A percentile compares a stretch with the other conserved stretches of the same genome.
Conservation (phyloP, 2,888 invertebrate species). For the Adineta ricciae region DNA sequence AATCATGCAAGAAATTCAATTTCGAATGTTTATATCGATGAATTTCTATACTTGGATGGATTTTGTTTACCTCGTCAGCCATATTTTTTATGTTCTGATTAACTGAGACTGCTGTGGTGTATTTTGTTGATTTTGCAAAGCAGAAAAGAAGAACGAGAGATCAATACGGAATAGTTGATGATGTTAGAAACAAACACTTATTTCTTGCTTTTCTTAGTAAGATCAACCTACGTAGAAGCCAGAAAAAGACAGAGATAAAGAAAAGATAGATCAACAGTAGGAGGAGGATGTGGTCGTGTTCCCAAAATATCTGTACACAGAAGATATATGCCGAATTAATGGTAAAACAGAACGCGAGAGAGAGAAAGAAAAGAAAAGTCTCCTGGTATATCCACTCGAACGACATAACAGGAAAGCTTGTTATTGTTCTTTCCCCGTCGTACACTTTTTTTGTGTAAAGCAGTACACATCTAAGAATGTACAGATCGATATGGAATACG, state of each 20-base stretch:
- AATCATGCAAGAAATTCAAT: not conserved
- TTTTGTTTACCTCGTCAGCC: constrained; percentile 8
- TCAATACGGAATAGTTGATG: not conserved
- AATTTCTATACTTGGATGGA: too few species aligned
- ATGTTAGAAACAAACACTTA: not conserved
- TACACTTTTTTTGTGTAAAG: not conserved
- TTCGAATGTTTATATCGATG: not conserved
- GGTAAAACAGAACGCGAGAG: not conserved
- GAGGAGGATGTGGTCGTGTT: not conserved
- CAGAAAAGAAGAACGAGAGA: not conserved
- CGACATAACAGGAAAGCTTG: not conserved
- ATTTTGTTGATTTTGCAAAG: not conserved
- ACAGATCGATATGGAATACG: not conserved
- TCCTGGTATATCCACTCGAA: not conserved
- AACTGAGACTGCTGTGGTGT: not conserved
- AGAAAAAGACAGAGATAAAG: not conserved
- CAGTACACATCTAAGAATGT: not conserved
- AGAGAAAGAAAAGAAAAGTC: not conserved
- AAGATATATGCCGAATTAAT: not conserved
- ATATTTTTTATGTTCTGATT: not conserved
- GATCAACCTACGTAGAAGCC: not conserved
- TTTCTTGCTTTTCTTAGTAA: not conserved
- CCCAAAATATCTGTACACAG: not conserved
- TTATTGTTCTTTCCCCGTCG: not conserved
- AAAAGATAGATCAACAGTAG: not conserved